Base-by-base conservation (phyloP, 2,888 invertebrate species). In the Stenotaenia linearis region DNA sequence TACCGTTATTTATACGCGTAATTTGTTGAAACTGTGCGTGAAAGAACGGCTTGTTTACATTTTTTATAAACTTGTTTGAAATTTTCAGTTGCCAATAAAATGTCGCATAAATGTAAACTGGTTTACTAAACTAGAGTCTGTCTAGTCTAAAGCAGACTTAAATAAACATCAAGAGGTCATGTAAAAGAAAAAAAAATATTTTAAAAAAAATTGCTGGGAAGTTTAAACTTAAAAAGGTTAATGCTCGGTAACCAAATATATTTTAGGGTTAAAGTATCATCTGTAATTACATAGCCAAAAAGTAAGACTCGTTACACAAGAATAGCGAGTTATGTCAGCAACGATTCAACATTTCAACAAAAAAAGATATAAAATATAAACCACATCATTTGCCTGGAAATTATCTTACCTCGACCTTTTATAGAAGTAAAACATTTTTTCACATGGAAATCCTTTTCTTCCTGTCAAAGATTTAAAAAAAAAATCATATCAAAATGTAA, bases 211-310 rank as follows among this genome's bases (percentile, higher is more conserved):
- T 50, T 18, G 7, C 50, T 18, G 18, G 50, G 18, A 50, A 50
- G 50, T n/a, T 50, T 0, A 37, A 37, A 12, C 12, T 40, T 15
- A 40, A 40, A 56, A 69, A 69, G 69, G 69, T 69, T 69, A 69
- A 69, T 28, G 28, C 25, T 9, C 18, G 12, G 45, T 45, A 69
- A 69, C 69, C n/a, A 69, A 69, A 69, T 69, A 69, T 69, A 69
- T 69, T 69, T 69, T 25, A 69, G 28, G 69, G 69, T 69, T 69
- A 69, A 69, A 23, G 69, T 69, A 69, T 69, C 69, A n/a, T 69
- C 69, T 69, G 69, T 25, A 69, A 69, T 69, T 69, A 69, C 28
- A 69, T 12, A 69, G 23, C 10, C n/a, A 25, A 28, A 69, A 69
- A 25, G 40, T 69, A 69, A 69, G 23, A 69, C 69, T 69, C 10